Conservation (phyloP, 2,888 invertebrate genomes). For the Rugalucina vietnamica region DNA sequence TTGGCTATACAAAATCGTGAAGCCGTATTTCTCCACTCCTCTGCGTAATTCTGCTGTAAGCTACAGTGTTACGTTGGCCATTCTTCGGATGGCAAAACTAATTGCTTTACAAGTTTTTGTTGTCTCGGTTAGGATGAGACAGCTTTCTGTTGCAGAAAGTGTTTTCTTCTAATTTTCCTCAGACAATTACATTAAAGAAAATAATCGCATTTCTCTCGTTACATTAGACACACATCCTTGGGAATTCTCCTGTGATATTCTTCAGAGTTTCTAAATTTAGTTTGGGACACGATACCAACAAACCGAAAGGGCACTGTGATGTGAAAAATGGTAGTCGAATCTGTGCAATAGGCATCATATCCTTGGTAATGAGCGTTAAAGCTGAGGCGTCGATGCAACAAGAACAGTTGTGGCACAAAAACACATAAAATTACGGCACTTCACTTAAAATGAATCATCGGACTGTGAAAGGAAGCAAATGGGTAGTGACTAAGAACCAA, state of each 20-base stretch:
- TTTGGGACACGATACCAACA: neutral
- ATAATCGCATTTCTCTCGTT: neutral
- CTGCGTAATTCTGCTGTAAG: too few relatives aligned
- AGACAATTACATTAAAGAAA: conserved; percentile 1
- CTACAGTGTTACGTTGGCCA: neutral
- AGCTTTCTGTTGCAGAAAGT: neutral
- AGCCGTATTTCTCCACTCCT: too few relatives aligned
- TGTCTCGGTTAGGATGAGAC: neutral
- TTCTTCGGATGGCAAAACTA: neutral
- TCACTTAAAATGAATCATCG: too few relatives aligned
- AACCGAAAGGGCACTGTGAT: neutral
- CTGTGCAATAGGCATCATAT: neutral
- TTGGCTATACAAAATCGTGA: neutral
- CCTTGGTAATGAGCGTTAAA: neutral
- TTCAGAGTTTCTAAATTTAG: neutral
- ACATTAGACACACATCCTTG: neutral
- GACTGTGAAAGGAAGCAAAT: too few relatives aligned
- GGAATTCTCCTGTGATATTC: neutral
- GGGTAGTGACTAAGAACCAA: too few relatives aligned
- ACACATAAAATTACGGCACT: too few relatives aligned
- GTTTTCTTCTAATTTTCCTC: neutral
- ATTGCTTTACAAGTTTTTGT: neutral
- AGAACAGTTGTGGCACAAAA: too few relatives aligned
- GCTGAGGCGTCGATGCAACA: neutral
- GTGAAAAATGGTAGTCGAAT: too few relatives aligned